These are phyloP conservation scores for Pachycephus smyrnensis DNA, from an alignment of 2,888 invertebrate species.

Conservation along the genomic window DNA sequence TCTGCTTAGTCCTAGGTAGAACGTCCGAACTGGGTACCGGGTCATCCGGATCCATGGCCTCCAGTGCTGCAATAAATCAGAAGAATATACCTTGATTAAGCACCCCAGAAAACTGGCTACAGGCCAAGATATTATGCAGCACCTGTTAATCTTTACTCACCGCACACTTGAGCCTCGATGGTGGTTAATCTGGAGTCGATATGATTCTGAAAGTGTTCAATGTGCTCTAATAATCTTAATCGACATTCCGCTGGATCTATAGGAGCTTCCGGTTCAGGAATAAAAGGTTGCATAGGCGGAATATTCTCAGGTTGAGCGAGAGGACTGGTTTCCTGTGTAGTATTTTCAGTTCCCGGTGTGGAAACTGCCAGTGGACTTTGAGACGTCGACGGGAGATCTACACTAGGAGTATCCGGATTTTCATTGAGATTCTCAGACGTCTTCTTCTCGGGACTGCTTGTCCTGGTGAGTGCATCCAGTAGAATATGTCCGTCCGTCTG, in stretches of 20 bases:
- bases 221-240: slow-evolving; percentile 80
- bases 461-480: slow-evolving; percentile 50
- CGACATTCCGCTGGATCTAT: slow-evolving; percentile 85
- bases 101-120: slow-evolving; percentile 5
- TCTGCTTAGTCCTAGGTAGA: slow-evolving; percentile 78
- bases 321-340: slow-evolving; percentile 1
- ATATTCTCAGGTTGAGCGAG: not conserved
- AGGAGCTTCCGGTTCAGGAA: slow-evolving; percentile 85
- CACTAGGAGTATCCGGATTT: not conserved
- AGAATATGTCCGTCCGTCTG: slow-evolving; percentile 48
- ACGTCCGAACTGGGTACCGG: slow-evolving; percentile 72
- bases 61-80: slow-evolving; percentile 67
- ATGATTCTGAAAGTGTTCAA: slow-evolving; percentile 79
- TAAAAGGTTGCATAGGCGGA: slow-evolving; percentile 58
- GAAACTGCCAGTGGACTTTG: slow-evolving; percentile 7
- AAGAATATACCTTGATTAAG: slow-evolving; percentile 19
- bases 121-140: too few relatives aligned
- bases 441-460: slow-evolving; percentile 26
- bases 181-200: slow-evolving; percentile 79
- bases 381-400: slow-evolving; percentile 15
- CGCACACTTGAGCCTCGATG: slow-evolving; percentile 81
- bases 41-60: slow-evolving; percentile 74
- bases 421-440: not conserved
- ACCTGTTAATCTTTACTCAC: slow-evolving; percentile 61
- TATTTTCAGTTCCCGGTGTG: slow-evolving; percentile 2